These are phyloP conservation scores for Plutella xylostella DNA, from an alignment of 2,888 invertebrate genomes.

Conservation along the genomic window DNA sequence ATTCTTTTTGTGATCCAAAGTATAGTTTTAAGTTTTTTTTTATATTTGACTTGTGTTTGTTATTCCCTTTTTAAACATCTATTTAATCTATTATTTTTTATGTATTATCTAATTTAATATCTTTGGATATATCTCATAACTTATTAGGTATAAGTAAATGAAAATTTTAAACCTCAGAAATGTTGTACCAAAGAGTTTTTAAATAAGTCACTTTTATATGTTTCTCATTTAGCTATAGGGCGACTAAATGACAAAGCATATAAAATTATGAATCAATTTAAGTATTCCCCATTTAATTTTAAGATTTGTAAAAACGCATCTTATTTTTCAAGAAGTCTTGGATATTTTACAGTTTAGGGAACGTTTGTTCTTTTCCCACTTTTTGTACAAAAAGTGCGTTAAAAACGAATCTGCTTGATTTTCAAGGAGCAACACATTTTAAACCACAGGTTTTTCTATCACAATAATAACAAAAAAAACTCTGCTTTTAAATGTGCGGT, in stretches of 20 bases:
- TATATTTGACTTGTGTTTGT: background rate
- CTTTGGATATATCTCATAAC: background rate
- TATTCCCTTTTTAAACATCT: background rate
- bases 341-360: conserved; percentile 9
- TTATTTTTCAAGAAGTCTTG: conserved; percentile 14
- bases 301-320: conserved; percentile 35
- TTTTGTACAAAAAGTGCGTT: background rate
- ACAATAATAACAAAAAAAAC: background rate
- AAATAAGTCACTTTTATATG: conserved; percentile 38
- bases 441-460: background rate
- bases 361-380: background rate
- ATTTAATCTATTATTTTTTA: background rate
- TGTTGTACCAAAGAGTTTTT: conserved; percentile 4
- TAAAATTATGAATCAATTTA: conserved; percentile 44
- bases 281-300: conserved; percentile 51
- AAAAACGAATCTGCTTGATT: background rate
- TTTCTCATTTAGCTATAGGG: conserved; percentile 67
- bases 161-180: background rate
- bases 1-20: conserved; percentile 3
- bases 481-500: background rate
- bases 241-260: conserved; percentile 69
- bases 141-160: background rate
- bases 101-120: background rate
- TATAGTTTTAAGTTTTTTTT: background rate
- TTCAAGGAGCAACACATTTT: background rate